phyloP scores from a whole-genome alignment of 2,113 vertebrate species.

The Crotalus helleri region DNA sequence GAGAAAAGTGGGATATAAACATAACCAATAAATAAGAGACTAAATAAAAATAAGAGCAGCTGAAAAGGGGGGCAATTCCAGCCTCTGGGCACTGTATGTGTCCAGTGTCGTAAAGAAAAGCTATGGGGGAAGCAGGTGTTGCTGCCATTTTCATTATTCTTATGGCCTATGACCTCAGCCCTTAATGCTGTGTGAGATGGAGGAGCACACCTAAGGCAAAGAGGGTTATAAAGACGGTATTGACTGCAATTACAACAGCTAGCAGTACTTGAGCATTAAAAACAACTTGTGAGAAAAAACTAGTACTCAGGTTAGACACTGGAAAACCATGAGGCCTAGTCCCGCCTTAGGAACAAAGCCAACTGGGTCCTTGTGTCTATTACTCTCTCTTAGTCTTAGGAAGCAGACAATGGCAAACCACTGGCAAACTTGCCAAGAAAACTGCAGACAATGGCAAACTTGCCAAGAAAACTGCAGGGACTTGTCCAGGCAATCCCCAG shows the following conservation, averaged over 20 bases:
- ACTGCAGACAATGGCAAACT: background rate
- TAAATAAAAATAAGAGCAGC: background rate
- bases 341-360: background rate
- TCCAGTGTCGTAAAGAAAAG: background rate
- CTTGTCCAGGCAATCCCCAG: background rate
- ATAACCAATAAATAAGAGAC: background rate
- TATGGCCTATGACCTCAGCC: background rate
- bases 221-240: background rate
- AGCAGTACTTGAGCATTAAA: background rate
- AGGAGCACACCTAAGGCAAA: background rate
- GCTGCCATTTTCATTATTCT: background rate
- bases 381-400: background rate
- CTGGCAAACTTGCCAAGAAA: background rate
- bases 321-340: background rate
- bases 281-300: background rate
- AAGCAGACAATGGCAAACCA: background rate
- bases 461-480: background rate
- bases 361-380: background rate
- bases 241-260: background rate
- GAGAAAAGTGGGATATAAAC: background rate
- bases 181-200: background rate
- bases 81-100: background rate
- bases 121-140: background rate
- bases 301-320: background rate
- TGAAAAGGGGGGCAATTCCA: background rate